Evolutionary conservation across 2,888 invertebrate species (phyloP).

Genomic region (Xestia sexstrigata): DNA sequence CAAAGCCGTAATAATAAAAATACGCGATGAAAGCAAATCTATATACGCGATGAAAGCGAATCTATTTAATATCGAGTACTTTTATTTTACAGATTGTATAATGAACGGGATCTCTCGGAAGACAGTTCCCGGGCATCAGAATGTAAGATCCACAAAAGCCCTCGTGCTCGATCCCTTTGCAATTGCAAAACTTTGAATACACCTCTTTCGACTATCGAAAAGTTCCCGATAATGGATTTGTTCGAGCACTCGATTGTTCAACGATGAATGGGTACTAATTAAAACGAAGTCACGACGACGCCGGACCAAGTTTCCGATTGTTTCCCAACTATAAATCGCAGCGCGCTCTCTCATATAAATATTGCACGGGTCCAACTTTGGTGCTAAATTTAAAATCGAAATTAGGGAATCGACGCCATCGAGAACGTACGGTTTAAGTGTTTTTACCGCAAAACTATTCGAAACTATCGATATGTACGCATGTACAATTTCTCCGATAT

Average conservation of each 20-base stretch:
- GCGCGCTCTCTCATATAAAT: constrained; percentile 87
- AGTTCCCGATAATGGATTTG: constrained; percentile 90
- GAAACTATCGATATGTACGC: constrained; percentile 51
- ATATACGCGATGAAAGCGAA: constrained; percentile 58
- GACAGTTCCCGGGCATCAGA: constrained; percentile 70
- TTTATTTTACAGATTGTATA: constrained; percentile 71
- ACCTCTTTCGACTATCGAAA: constrained; percentile 90
- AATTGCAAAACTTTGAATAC: constrained; percentile 87
- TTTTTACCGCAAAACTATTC: constrained; percentile 65
- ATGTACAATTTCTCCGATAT: constrained; percentile 66
- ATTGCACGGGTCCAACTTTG: constrained; percentile 85
- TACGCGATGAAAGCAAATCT: constrained; percentile 58
- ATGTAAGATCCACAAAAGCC: constrained; percentile 78
- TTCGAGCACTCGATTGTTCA: constrained; percentile 89
- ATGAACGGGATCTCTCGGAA: constrained; percentile 71
- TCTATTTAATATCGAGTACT: constrained; percentile 67
- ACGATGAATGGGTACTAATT: constrained; percentile 91
- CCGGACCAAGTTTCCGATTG: constrained; percentile 88
- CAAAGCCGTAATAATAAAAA: constrained; percentile 57
- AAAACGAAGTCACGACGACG: constrained; percentile 90
- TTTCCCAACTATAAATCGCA: constrained; percentile 88
- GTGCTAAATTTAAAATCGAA: constrained; percentile 88
- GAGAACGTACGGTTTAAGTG: constrained; percentile 71
- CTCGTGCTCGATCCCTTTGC: constrained; percentile 78
- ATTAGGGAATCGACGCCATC: constrained; percentile 79